These are phyloP conservation scores for Gallinago solitaria DNA, from an alignment of 2,797 vertebrate genomes.

Conservation along the genomic window DNA sequence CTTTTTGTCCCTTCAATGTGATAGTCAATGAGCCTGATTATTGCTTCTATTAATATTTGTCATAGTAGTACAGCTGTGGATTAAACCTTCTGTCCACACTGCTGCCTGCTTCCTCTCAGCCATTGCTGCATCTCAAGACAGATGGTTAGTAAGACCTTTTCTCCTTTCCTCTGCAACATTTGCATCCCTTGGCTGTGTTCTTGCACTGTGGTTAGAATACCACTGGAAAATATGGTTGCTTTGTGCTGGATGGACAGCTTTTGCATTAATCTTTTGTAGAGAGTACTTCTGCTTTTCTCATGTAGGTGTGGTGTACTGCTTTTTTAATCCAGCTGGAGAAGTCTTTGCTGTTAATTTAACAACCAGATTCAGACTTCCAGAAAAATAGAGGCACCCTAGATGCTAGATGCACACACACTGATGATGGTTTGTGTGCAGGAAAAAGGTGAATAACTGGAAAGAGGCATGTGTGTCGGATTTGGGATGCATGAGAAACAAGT, in stretches of 20 bases:
- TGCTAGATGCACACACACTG: neutral
- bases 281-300: neutral
- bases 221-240: neutral
- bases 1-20: neutral
- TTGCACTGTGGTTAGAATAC: neutral
- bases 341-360: neutral
- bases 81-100: neutral
- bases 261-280: fast-evolving
- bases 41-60: neutral
- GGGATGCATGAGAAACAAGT: neutral
- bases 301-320: neutral
- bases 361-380: neutral
- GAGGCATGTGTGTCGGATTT: neutral
- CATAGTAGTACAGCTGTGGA: neutral
- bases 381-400: neutral
- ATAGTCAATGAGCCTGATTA: neutral
- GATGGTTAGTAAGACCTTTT: neutral
- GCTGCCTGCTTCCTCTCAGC: neutral
- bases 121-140: neutral
- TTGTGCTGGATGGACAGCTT: neutral
- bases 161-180: neutral
- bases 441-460: neutral
- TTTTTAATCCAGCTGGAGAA: neutral
- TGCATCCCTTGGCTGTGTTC: neutral
- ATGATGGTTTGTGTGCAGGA: neutral